Evolutionary conservation across 2,888 invertebrate species (phyloP).

Genomic region (Gymnocheta viridis): DNA sequence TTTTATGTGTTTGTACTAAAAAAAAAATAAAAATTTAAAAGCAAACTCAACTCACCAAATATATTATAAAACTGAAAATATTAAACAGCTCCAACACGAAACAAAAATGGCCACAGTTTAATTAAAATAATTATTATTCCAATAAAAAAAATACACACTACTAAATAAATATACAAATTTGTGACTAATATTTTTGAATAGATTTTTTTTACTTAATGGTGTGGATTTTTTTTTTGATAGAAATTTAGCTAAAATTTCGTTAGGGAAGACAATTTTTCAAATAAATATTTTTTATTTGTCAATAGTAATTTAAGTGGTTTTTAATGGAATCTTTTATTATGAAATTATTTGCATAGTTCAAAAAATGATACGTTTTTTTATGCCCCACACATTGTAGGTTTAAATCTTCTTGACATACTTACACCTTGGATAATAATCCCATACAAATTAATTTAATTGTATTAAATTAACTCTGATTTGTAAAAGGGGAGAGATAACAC

Average conservation of each 20-base stretch:
- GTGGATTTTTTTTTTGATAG: slow-evolving; percentile 33
- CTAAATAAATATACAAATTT: slow-evolving; percentile 33
- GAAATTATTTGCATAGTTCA: too few relatives aligned
- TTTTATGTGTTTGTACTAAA: slow-evolving; percentile 57
- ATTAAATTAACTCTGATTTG: too few relatives aligned
- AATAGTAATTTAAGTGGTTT: slow-evolving; percentile 19
- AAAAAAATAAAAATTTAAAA: slow-evolving; percentile 2
- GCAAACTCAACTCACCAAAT: slow-evolving; percentile 11
- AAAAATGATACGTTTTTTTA: too few relatives aligned
- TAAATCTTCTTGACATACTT: too few relatives aligned
- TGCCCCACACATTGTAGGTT: too few relatives aligned
- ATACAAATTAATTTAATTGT: too few relatives aligned
- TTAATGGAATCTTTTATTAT: background rate
- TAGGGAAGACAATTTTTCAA: slow-evolving; percentile 1
- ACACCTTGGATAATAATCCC: too few relatives aligned
- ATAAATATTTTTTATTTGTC: background rate
- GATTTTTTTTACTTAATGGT: slow-evolving; percentile 29
- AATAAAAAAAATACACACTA: slow-evolving; percentile 39
- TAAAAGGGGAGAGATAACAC: too few relatives aligned
- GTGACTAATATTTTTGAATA: slow-evolving; percentile 55
- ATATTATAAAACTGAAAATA: slow-evolving; percentile 6
- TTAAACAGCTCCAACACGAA: slow-evolving; percentile 20
- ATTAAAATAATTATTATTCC: slow-evolving; percentile 1
- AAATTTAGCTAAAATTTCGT: background rate
- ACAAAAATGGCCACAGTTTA: slow-evolving; percentile 23